Percentiles rank a stretch among this genome's conserved stretches.
phyloP scores from a whole-genome alignment of 2,797 vertebrate species.

The Macrochelys suwanniensis region DNA sequence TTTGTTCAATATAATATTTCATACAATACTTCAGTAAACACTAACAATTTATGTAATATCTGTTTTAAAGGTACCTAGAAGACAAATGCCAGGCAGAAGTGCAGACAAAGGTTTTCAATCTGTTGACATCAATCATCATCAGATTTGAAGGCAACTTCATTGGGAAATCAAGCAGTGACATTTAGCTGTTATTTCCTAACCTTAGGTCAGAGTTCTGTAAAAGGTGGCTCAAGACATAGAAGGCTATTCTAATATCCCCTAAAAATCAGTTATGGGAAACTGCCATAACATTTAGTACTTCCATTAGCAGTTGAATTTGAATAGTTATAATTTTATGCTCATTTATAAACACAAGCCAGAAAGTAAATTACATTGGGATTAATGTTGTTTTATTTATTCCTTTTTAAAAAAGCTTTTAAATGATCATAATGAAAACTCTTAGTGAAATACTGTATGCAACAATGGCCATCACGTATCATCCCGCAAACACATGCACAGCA shows the following conservation, averaged over 20 bases:
- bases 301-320: not conserved
- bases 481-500: not conserved
- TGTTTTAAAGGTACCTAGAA: not conserved
- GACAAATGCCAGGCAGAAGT: not conserved
- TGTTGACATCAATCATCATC: not conserved
- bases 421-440: constrained; percentile 4
- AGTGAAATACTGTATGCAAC: not conserved
- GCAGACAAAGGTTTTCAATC: not conserved
- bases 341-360: not conserved
- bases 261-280: not conserved
- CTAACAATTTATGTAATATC: not conserved
- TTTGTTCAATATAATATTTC: no score
- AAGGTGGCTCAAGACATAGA: not conserved
- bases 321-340: not conserved
- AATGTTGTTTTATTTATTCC: not conserved
- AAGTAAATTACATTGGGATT: not conserved
- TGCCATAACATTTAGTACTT: rapidly evolving
- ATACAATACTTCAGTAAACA: no score
- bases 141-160: not conserved
- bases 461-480: rapidly evolving
- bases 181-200: not conserved
- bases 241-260: not conserved
- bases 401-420: constrained; percentile 15
- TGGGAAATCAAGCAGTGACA: not conserved
- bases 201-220: not conserved